These are phyloP conservation scores for Irena cyanogastra DNA, from an alignment of 2,113 vertebrate genomes.

Conservation along the genomic window DNA sequence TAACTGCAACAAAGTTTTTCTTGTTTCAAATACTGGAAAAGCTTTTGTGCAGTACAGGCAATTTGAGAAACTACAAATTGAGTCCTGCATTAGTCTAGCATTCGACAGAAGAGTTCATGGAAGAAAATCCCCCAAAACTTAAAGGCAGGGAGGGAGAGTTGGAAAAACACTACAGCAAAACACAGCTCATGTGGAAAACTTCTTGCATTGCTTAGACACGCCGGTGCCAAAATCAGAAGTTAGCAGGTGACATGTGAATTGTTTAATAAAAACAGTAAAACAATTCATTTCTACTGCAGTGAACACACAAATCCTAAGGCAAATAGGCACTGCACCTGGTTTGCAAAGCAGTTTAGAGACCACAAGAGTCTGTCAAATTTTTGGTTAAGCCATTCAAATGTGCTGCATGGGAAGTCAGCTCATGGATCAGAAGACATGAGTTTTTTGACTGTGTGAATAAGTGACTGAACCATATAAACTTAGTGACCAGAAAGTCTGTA, in stretches of 20 bases:
- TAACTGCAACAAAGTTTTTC: not conserved
- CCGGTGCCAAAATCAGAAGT: not conserved
- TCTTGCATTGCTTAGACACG: not conserved
- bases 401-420: not conserved
- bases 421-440: rapidly evolving
- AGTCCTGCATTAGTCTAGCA: not conserved
- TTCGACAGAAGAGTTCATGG: not conserved
- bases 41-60: not conserved
- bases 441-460: not conserved
- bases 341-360: not conserved
- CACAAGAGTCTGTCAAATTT: not conserved
- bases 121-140: not conserved
- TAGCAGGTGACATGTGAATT: not conserved
- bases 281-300: not conserved
- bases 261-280: not conserved
- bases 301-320: not conserved
- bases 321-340: not conserved
- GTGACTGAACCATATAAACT: not conserved
- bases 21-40: not conserved
- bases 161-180: not conserved
- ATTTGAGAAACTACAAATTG: not conserved
- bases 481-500: not conserved
- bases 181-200: not conserved
- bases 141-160: not conserved
- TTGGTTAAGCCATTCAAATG: not conserved